Percentiles rank a stretch among this genome's conserved stretches.
phyloP scores from a whole-genome alignment of 2,888 invertebrate genomes.

The Hoplodrina blanda region DNA sequence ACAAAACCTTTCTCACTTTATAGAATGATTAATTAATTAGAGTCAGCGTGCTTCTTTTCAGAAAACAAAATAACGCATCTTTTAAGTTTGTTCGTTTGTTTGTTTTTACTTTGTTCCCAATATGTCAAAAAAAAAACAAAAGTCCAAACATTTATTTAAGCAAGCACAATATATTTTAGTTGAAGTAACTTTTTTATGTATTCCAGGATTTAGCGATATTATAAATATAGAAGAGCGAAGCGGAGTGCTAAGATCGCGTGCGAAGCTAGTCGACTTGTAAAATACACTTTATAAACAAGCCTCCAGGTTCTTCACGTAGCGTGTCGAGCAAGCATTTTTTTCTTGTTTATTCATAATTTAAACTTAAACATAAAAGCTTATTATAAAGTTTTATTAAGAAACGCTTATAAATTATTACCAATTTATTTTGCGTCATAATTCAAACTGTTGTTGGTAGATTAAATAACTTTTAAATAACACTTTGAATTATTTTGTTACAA shows the following conservation, averaged over 20 bases:
- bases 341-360: constrained; percentile 19
- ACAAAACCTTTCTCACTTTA: too few relatives aligned
- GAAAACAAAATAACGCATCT: background rate
- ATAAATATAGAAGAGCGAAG: too few relatives aligned
- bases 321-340: constrained; percentile 34
- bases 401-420: constrained; percentile 5
- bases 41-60: background rate
- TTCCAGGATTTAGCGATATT: constrained; percentile 5
- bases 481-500: background rate
- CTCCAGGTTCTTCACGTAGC: constrained; percentile 19
- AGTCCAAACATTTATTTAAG: too few relatives aligned
- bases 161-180: background rate
- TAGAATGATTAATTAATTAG: too few relatives aligned
- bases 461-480: background rate
- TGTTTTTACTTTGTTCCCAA: too few relatives aligned
- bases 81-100: too few relatives aligned
- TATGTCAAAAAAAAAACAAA: too few relatives aligned
- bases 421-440: constrained; percentile 1
- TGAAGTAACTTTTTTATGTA: background rate
- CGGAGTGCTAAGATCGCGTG: constrained; percentile 25
- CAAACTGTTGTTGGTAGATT: background rate
- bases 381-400: constrained; percentile 14
- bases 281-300: constrained; percentile 30
- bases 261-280: constrained; percentile 34
- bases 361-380: constrained; percentile 11